Evolutionary conservation across 2,113 vertebrate species (phyloP).

Genomic region (Sebastes schlegelii): DNA sequence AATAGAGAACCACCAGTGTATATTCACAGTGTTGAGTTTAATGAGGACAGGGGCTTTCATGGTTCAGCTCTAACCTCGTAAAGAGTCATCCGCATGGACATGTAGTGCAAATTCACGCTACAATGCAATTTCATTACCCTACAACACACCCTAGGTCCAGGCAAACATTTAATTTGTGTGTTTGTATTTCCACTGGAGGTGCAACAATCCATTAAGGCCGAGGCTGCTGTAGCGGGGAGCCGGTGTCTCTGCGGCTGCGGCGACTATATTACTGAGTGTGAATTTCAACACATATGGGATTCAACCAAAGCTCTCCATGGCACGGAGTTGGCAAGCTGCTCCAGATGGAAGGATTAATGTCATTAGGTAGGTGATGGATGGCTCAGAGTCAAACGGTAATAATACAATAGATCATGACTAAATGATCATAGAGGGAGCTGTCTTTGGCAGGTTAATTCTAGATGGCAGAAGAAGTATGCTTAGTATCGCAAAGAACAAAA

Average conservation of each 20-base stretch:
- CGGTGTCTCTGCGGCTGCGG: constrained; percentile 17
- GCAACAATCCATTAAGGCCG: constrained; percentile 46
- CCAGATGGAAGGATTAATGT: constrained; percentile 64
- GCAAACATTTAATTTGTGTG: constrained; percentile 58
- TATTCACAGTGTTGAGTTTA: constrained; percentile 22
- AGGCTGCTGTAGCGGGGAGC: constrained; percentile 8
- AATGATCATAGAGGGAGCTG: constrained; percentile 44
- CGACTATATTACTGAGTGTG: constrained; percentile 33
- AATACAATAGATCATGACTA: constrained; percentile 66
- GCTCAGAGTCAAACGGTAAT: constrained; percentile 48
- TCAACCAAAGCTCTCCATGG: constrained; percentile 27
- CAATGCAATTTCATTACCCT: constrained; percentile 35
- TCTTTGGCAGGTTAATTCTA: constrained; percentile 40
- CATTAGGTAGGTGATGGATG: constrained; percentile 66
- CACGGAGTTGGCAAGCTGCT: constrained; percentile 29
- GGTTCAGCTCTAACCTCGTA: constrained; percentile 44
- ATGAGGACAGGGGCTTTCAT: constrained; percentile 20
- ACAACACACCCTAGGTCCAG: constrained; percentile 18
- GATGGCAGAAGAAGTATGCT: background rate
- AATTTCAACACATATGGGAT: constrained; percentile 43
- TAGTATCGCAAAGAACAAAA: background rate
- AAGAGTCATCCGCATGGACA: constrained; percentile 36
- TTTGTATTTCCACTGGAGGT: constrained; percentile 50
- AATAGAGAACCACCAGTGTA: background rate
- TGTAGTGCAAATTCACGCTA: constrained; percentile 15